These are phyloP conservation scores for Oncorhynchus keta DNA, from an alignment of 2,113 vertebrate species.

Conservation along the genomic window DNA sequence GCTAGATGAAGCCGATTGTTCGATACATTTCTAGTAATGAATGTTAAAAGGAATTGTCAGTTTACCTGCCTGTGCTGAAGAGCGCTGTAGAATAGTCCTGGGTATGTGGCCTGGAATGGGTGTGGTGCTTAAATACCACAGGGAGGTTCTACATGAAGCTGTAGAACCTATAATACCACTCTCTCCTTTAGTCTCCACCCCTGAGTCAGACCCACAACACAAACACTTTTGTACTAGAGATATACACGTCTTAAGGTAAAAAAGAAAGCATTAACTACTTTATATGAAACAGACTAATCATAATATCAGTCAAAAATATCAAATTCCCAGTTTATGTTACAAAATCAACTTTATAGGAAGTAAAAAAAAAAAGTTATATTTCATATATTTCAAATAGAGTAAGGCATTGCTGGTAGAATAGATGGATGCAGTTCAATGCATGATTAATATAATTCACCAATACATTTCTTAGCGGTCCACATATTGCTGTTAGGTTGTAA, in stretches of 20 bases:
- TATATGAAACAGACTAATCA: too few species aligned
- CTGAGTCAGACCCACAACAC: slow-evolving; percentile 24
- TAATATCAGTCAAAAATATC: neutral
- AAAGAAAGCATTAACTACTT: neutral
- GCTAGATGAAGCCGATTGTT: neutral
- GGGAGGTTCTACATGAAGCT: slow-evolving; percentile 5
- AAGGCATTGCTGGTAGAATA: too few species aligned
- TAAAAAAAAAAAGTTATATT: too few species aligned
- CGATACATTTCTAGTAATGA: neutral
- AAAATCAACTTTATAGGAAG: too few species aligned
- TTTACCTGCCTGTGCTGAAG: slow-evolving; percentile 53
- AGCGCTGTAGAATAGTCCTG: slow-evolving; percentile 42
- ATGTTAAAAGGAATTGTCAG: neutral
- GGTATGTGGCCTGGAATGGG: slow-evolving; percentile 43
- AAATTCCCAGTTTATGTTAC: too few species aligned
- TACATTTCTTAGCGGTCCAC: too few species aligned
- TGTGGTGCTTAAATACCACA: slow-evolving; percentile 62
- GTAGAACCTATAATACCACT: neutral
- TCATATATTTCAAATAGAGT: too few species aligned
- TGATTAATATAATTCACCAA: too few species aligned
- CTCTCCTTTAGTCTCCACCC: slow-evolving; percentile 38
- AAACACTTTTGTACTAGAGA: too few species aligned
- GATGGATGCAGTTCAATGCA: too few species aligned
- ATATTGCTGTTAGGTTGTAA: too few species aligned
- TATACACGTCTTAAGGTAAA: neutral